These are phyloP conservation scores for Chrysolina oricalcia DNA, from an alignment of 2,888 invertebrate genomes.

Conservation along the genomic window DNA sequence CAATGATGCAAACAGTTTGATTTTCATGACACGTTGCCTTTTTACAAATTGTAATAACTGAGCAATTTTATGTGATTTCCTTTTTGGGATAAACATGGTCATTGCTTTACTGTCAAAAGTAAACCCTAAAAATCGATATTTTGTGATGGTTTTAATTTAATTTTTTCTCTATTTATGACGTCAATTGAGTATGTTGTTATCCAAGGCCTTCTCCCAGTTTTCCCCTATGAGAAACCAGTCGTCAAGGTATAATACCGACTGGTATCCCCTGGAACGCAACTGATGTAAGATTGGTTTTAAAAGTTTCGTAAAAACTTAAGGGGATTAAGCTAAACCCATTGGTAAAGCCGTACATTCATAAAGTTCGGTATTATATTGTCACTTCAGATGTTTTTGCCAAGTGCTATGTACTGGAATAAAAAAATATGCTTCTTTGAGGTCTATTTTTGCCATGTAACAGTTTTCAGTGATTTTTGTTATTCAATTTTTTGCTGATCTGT, in stretches of 20 bases:
- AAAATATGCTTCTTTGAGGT: constrained; percentile 22
- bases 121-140: too few relatives aligned
- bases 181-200: neutral
- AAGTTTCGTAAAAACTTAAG: constrained; percentile 1
- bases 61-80: neutral
- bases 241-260: neutral
- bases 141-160: neutral
- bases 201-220: neutral
- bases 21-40: neutral
- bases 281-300: neutral
- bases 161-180: neutral
- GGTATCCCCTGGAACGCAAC: neutral
- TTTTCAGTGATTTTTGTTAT: neutral
- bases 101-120: neutral
- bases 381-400: neutral
- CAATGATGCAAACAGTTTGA: neutral
- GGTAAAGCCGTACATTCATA: neutral
- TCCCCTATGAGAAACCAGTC: neutral
- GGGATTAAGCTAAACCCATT: too few relatives aligned
- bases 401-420: constrained; percentile 7
- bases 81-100: neutral
- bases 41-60: neutral
- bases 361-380: neutral
- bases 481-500: neutral
- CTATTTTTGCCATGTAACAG: constrained; percentile 4